Evolutionary conservation across 2,113 vertebrate species (phyloP), one percentile per base, ranked within the genome.

Genomic region (Lamprologus speciosus): DNA sequence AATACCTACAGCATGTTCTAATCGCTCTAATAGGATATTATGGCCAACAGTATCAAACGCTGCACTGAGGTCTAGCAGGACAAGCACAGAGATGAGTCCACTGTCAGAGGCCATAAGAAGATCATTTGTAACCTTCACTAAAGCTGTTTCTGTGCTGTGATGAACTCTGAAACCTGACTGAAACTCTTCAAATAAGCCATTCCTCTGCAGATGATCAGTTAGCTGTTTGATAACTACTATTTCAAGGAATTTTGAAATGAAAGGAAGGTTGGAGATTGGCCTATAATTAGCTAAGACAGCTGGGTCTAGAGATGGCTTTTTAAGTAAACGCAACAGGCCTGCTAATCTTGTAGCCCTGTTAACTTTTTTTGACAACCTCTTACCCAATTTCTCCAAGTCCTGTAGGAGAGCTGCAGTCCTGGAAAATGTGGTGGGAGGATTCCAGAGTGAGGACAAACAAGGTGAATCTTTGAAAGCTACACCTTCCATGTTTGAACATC

Each of bases 401-500:
- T 9, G 9, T 7, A 13, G 16, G 79, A 80, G 79, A 80, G 37
- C 13, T 23, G 33, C 79, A 54, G 33, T 17, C 33, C 79, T 40
- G 33, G 80, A 58, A 81, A 58, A 57, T 81, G 80, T 81, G 53
- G 21, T 1, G 3, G 53, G 21, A 45, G 53, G 53, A 58, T 81
- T 81, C 14, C 70, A 47, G 35, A 19, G 33, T 57, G 21, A 42
- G 80, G 53, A 58, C 80, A 58, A 81, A 58, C 53, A 81, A 57
- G 53, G 35, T 42, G 7, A 40, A 26, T 42, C 9, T 81, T 40
- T 81, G 23, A 57, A 53, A 53, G 50, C 31, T 54, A 6, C 78
- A 80, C 31, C 47, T 53, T 80, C 50, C 19, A 54, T 55, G n/a
- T 80, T 80, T 55, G 80, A 58, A 58, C 54, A 58, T 42, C 54